These are phyloP conservation scores for Rutpela maculata DNA, from an alignment of 2,888 invertebrate genomes.

Conservation along the genomic window DNA sequence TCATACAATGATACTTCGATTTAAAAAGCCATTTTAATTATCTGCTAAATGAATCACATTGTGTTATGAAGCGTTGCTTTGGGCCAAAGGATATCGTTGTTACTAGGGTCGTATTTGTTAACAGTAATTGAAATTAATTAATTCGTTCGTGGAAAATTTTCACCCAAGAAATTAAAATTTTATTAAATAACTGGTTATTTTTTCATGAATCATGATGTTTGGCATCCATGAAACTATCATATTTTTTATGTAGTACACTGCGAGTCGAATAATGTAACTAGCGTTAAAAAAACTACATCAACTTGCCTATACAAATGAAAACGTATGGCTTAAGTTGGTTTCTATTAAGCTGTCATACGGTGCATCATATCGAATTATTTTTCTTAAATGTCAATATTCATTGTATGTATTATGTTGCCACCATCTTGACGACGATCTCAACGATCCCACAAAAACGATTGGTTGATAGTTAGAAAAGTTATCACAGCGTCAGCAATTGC, in stretches of 20 bases:
- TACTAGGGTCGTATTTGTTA: background rate
- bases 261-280: background rate
- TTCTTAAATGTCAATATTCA: too few relatives aligned
- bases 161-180: conserved; percentile 2
- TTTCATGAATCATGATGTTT: background rate
- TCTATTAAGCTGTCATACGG: too few relatives aligned
- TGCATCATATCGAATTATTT: too few relatives aligned
- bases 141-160: background rate
- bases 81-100: background rate
- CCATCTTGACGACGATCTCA: too few relatives aligned
- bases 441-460: too few relatives aligned
- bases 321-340: too few relatives aligned
- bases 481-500: too few relatives aligned
- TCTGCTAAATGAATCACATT: conserved; percentile 1
- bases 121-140: conserved; percentile 1
- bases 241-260: background rate
- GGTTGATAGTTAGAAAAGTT: too few relatives aligned
- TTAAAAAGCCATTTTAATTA: background rate
- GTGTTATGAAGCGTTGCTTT: background rate
- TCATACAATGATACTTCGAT: background rate
- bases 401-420: too few relatives aligned
- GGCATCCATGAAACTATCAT: background rate
- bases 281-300: too few relatives aligned
- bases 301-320: too few relatives aligned
- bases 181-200: background rate